Evolutionary conservation across 2,797 vertebrate species (phyloP), one percentile per base, ranked within the genome.

Genomic region (Fistularia commersonii): DNA sequence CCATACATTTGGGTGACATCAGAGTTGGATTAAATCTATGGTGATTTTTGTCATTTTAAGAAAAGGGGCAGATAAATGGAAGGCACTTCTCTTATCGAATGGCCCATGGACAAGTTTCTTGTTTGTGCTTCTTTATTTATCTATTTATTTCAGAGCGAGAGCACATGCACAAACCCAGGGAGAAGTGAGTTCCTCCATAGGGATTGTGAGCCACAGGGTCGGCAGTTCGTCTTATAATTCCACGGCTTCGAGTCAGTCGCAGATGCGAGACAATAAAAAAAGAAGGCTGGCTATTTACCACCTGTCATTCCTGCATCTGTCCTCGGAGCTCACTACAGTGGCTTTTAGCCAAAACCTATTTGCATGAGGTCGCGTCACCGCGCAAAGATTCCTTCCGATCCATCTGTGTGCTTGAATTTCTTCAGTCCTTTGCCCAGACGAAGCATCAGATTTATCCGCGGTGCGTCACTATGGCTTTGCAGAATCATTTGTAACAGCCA

Each of bases 11-110:
- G n/a, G n/a, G n/a, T n/a, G n/a, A n/a, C n/a, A n/a, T n/a, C n/a
- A n/a, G n/a, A n/a, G n/a, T n/a, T n/a, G n/a, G n/a, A n/a, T n/a
- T n/a, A n/a, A n/a, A n/a, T n/a, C n/a, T n/a, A n/a, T n/a, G n/a
- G n/a, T n/a, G n/a, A n/a, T n/a, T 31, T 50, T 35, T 12, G 31
- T 35, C 40, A 11, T 3, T 8, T 31, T 32, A 40, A 41, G 65
- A 54, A 42, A 38, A 46, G 45, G 66, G 51, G 55, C n/a, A 64
- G 54, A 61, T 15, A 67, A 61, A 64, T 55, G 64, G 51, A 57
- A 48, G 54, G 76, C 73, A 81, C 84, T 84, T 86, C 79, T 84
- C 54, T 62, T n/a, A n/a, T n/a, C n/a, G n/a, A n/a, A n/a, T 70
- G 74, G 77, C 77, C 77, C 67, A 69, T 82, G 85, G 80, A 79